Conservation (phyloP, 2,113 vertebrate species). For the Petroica traversi region DNA sequence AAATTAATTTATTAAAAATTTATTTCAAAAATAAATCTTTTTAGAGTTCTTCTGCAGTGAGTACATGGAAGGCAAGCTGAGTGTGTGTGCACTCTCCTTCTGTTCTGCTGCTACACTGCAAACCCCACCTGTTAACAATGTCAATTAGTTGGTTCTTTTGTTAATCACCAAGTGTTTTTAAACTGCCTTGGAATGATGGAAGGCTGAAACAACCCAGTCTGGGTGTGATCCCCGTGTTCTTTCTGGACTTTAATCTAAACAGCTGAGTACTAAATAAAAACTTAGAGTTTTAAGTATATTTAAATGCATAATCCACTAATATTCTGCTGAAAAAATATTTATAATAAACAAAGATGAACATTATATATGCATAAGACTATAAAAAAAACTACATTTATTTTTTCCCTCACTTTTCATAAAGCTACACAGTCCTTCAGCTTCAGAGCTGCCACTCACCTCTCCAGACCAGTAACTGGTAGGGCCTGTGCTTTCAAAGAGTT, state of each 20-base stretch:
- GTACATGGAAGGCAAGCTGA: neutral
- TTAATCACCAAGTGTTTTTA: neutral
- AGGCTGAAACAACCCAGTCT: neutral
- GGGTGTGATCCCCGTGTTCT: neutral
- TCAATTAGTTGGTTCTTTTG: neutral
- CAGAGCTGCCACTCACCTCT: neutral
- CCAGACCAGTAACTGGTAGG: neutral
- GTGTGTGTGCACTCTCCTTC: neutral
- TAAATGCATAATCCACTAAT: slow-evolving; percentile 10
- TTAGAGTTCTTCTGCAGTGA: neutral
- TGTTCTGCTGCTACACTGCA: neutral
- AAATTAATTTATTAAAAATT: no score
- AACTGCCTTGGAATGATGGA: neutral
- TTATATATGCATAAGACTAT: neutral
- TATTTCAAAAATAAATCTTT: neutral
- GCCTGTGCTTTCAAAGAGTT: neutral
- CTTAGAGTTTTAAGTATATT: neutral
- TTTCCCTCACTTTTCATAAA: neutral
- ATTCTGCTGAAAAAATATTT: slow-evolving; percentile 38
- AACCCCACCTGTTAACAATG: neutral
- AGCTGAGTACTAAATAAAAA: slow-evolving; percentile 8
- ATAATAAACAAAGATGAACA: slow-evolving; percentile 31
- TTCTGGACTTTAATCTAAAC: neutral
- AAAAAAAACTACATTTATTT: neutral
- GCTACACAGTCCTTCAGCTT: neutral